phyloP scores from a whole-genome alignment of 2,797 vertebrate genomes.

The Toxotes lorentzi region DNA sequence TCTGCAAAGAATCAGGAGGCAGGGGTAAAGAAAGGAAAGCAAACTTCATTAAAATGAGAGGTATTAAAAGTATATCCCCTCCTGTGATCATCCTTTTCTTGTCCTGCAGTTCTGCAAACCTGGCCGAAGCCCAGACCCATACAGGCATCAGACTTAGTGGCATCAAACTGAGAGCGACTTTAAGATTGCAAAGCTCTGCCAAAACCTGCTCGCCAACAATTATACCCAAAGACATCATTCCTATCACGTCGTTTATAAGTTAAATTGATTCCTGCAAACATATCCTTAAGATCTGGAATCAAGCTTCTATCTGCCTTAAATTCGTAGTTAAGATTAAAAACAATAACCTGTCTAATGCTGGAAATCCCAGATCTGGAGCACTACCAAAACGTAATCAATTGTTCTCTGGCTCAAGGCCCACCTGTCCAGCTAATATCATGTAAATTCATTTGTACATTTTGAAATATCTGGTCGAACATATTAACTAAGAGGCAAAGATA shows the following conservation, averaged over 20 bases:
- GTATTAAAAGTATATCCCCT: conserved; percentile 63
- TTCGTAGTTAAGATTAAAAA: conserved; percentile 67
- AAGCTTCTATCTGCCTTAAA: conserved; percentile 42
- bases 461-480: conserved; percentile 34
- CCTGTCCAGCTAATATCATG: conserved; percentile 49
- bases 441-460: conserved; percentile 59
- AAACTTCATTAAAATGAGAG: conserved; percentile 71
- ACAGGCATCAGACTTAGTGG: conserved; percentile 36
- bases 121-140: conserved; percentile 58
- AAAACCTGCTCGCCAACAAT: conserved; percentile 41
- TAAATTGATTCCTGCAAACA: conserved; percentile 61
- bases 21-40: conserved; percentile 60
- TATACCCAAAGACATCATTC: conserved; percentile 33
- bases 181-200: conserved; percentile 32
- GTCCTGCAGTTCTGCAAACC: conserved; percentile 54
- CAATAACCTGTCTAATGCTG: conserved; percentile 58
- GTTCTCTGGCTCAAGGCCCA: conserved; percentile 61
- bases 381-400: conserved; percentile 69
- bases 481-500: conserved; percentile 38
- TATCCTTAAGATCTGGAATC: conserved; percentile 49
- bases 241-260: conserved; percentile 40
- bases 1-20: conserved; percentile 56
- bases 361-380: conserved; percentile 60
- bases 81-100: conserved; percentile 61
- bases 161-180: conserved; percentile 47